These are phyloP conservation scores for Trissolcus japonicus DNA, from an alignment of 2,888 invertebrate species.

Conservation along the genomic window DNA sequence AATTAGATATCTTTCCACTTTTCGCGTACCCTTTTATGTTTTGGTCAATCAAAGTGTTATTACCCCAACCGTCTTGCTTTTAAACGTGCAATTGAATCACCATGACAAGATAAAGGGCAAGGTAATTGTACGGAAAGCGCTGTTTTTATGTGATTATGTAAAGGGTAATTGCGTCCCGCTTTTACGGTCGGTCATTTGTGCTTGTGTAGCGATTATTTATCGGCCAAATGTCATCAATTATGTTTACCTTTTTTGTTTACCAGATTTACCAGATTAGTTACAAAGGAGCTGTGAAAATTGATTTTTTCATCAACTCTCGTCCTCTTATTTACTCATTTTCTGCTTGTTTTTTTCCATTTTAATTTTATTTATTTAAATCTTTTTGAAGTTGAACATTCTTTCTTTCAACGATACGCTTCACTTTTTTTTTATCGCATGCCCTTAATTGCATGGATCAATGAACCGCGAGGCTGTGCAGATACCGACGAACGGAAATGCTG, in stretches of 20 bases:
- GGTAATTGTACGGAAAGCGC: slow-evolving; percentile 15
- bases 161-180: slow-evolving; percentile 19
- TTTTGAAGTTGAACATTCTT: slow-evolving; percentile 8
- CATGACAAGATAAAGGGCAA: slow-evolving; percentile 21
- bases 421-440: slow-evolving; percentile 13
- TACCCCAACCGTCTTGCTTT: slow-evolving; percentile 8
- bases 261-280: no score
- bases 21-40: slow-evolving; percentile 15
- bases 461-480: slow-evolving; percentile 31
- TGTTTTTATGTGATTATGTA: slow-evolving; percentile 1
- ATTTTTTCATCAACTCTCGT: no score
- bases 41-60: slow-evolving; percentile 23
- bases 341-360: no score
- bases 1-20: slow-evolving; percentile 23
- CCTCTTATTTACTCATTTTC: no score
- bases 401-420: slow-evolving; percentile 10
- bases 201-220: slow-evolving; percentile 15
- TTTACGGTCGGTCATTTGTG: slow-evolving; percentile 9
- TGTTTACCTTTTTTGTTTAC: no score
- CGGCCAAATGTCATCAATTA: background rate
- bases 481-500: slow-evolving; percentile 20
- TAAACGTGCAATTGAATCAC: slow-evolving; percentile 31
- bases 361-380: background rate
- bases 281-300: no score
- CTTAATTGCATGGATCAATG: slow-evolving; percentile 48